Evolutionary conservation across 1,140 invertebrate genomes (phyloP).

Genomic region (Paralvinella palmiformis): DNA sequence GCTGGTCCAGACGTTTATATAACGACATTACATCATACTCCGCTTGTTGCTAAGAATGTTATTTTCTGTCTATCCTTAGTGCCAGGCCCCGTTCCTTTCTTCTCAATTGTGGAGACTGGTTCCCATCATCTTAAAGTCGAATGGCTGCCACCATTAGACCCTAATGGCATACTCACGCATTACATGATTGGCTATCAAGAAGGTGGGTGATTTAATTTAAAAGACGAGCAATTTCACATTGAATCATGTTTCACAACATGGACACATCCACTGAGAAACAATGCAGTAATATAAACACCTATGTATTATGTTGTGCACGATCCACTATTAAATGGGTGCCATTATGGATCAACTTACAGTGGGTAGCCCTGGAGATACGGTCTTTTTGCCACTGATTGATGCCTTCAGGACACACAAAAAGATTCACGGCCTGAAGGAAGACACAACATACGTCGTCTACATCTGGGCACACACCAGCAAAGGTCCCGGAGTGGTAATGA

Average conservation of each 20-base stretch:
- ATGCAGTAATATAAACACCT: too few relatives aligned
- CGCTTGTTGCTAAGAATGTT: too few relatives aligned
- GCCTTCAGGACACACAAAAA: slow-evolving; percentile 8
- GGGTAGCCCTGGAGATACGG: not conserved
- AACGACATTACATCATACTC: too few relatives aligned
- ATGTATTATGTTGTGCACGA: too few relatives aligned
- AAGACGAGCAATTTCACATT: too few relatives aligned
- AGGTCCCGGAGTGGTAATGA: not conserved
- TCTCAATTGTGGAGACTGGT: slow-evolving; percentile 12
- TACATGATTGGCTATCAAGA: slow-evolving; percentile 11
- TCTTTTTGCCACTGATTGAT: slow-evolving; percentile 5
- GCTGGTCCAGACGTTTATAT: too few relatives aligned
- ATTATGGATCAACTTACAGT: not conserved
- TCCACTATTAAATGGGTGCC: too few relatives aligned
- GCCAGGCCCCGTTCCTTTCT: slow-evolving; percentile 8
- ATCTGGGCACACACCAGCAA: slow-evolving; percentile 9
- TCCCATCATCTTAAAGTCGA: slow-evolving; percentile 18
- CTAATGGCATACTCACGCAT: slow-evolving; percentile 13
- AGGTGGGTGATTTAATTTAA: not conserved
- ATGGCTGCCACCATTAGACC: slow-evolving; percentile 14
- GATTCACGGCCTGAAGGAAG: slow-evolving; percentile 8
- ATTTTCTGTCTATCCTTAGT: too few relatives aligned
- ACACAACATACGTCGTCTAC: slow-evolving; percentile 14
- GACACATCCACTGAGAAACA: too few relatives aligned
- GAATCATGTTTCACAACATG: too few relatives aligned